phyloP scores from a whole-genome alignment of 2,888 invertebrate genomes.

The Coelinius sp. region DNA sequence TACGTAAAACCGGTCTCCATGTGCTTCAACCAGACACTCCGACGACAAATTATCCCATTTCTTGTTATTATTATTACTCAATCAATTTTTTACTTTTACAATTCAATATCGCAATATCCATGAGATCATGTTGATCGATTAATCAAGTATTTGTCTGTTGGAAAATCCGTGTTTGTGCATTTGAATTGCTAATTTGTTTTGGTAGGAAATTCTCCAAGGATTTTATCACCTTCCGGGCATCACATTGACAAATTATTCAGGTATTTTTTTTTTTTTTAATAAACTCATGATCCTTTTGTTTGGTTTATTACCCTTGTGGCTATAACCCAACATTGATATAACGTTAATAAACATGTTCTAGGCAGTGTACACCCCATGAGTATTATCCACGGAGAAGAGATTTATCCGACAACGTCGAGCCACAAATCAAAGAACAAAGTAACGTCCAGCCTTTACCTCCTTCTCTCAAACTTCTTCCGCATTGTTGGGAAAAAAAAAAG shows the following conservation, averaged over 20 bases:
- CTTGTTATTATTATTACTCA: background rate
- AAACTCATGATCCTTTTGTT: slow-evolving; percentile 17
- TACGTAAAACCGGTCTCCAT: slow-evolving; percentile 33
- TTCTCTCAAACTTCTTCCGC: slow-evolving; percentile 31
- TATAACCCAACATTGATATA: slow-evolving; percentile 41
- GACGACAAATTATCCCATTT: background rate
- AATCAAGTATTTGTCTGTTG: background rate
- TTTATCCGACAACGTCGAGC: slow-evolving; percentile 46
- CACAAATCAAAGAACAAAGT: slow-evolving; percentile 54
- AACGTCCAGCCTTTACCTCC: slow-evolving; percentile 31
- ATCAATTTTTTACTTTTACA: background rate
- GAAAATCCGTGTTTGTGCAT: background rate
- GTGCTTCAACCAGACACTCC: background rate
- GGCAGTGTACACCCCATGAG: slow-evolving; percentile 39
- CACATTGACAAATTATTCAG: slow-evolving; percentile 13
- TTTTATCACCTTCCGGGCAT: background rate
- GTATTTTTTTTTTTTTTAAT: background rate
- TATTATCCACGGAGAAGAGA: slow-evolving; percentile 39
- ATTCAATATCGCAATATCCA: background rate
- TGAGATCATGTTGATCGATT: background rate
- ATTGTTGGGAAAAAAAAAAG: slow-evolving; percentile 31
- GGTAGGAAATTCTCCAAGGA: background rate
- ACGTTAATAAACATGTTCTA: slow-evolving; percentile 51
- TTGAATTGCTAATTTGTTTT: background rate
- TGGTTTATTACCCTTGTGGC: slow-evolving; percentile 21